A percentile compares a stretch with the other conserved stretches of the same genome.
Conservation (phyloP, 2,888 invertebrate genomes). For the Leucophenga montana region DNA sequence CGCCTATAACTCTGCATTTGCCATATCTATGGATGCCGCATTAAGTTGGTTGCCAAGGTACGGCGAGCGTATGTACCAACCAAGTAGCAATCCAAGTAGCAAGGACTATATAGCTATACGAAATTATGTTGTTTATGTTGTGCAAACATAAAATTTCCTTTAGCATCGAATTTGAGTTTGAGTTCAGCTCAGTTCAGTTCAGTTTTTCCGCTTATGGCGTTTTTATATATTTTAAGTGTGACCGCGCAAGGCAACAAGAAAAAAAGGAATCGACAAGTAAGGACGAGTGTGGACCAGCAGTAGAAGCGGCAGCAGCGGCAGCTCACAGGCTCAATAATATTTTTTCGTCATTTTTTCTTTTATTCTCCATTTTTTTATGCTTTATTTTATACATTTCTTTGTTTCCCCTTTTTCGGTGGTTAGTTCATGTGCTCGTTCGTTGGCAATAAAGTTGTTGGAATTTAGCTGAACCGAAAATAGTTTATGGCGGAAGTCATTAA, state of each 20-base stretch:
- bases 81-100: too few relatives aligned
- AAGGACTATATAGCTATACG: conserved; percentile 51
- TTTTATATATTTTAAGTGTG: conserved; percentile 16
- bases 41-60: conserved; percentile 3
- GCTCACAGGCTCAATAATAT: not conserved
- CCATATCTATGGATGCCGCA: conserved; percentile 11
- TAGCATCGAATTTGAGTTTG: conserved; percentile 14
- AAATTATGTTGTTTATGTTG: conserved; percentile 66
- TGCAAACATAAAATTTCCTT: conserved; percentile 60
- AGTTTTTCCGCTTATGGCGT: conserved; percentile 17
- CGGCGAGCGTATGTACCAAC: not conserved
- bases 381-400: conserved; percentile 7
- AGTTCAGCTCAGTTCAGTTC: conserved; percentile 1
- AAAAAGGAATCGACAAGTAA: too few relatives aligned
- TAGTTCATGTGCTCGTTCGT: conserved; percentile 29
- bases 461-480: conserved; percentile 66
- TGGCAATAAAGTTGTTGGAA: conserved; percentile 65
- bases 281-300: not conserved
- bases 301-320: not conserved
- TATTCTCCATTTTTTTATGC: conserved; percentile 30
- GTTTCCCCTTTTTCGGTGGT: not conserved
- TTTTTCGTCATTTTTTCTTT: conserved; percentile 9
- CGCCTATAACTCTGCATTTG: conserved; percentile 5
- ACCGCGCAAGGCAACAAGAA: too few relatives aligned
- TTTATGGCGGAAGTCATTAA: conserved; percentile 66